These are phyloP conservation scores for Isurus oxyrinchus DNA, from an alignment of 2,113 vertebrate genomes.

Conservation along the genomic window DNA sequence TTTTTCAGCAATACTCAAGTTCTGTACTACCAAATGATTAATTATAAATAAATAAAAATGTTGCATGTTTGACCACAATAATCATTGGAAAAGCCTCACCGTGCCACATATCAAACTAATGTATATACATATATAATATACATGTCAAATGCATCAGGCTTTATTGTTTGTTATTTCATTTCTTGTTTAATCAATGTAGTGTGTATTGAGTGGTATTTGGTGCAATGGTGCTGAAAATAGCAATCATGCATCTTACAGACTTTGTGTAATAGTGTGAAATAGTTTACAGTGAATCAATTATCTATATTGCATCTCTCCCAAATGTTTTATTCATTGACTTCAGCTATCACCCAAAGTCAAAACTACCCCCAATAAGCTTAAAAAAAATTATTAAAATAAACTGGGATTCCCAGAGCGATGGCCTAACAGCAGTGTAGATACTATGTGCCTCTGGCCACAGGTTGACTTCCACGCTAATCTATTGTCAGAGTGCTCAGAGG, in stretches of 20 bases:
- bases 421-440: background rate
- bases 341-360: background rate
- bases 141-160: background rate
- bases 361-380: background rate
- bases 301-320: background rate
- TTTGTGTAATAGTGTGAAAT: background rate
- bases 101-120: background rate
- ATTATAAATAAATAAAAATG: background rate
- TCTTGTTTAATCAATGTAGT: background rate
- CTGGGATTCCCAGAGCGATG: background rate
- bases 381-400: background rate
- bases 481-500: background rate
- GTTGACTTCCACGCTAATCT: background rate
- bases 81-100: background rate
- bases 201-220: background rate
- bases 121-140: background rate
- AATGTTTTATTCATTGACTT: background rate
- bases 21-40: no score
- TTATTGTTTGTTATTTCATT: background rate
- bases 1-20: no score
- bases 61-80: background rate
- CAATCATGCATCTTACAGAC: background rate
- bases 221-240: background rate
- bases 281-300: background rate
- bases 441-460: background rate